Evolutionary conservation across 2,888 invertebrate genomes (phyloP).

Genomic region (Acleris holmiana): DNA sequence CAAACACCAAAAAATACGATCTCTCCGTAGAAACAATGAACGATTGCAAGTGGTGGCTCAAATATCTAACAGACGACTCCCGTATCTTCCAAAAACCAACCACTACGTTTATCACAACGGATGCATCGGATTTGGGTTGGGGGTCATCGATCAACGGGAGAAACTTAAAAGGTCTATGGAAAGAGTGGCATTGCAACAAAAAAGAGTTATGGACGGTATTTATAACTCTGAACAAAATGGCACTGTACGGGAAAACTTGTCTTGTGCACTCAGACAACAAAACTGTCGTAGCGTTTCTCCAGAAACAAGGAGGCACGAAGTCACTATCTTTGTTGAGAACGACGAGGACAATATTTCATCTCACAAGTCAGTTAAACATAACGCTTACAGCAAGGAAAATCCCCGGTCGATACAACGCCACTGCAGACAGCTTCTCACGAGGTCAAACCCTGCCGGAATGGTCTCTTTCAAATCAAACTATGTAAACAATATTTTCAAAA

Average conservation of each 20-base stretch:
- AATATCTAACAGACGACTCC: slow-evolving; percentile 18
- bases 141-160: slow-evolving; percentile 37
- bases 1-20: slow-evolving; percentile 9
- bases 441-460: too few species aligned
- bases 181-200: slow-evolving; percentile 34
- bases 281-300: slow-evolving; percentile 33
- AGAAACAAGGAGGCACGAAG: slow-evolving; percentile 39
- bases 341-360: not conserved
- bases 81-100: slow-evolving; percentile 19
- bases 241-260: slow-evolving; percentile 19
- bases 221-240: not conserved
- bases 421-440: too few species aligned
- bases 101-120: slow-evolving; percentile 36
- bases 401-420: too few species aligned
- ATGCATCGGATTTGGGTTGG: slow-evolving; percentile 38
- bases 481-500: too few species aligned
- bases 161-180: slow-evolving; percentile 28
- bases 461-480: too few species aligned
- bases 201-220: slow-evolving; percentile 32
- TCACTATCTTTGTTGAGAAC: slow-evolving; percentile 14
- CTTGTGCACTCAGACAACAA: slow-evolving; percentile 39
- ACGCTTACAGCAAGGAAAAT: too few species aligned
- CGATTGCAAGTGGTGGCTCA: slow-evolving; percentile 18
- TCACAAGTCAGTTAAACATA: not conserved
- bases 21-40: not conserved